Percentiles rank a stretch among this genome's conserved stretches.
phyloP scores from a whole-genome alignment of 2,888 invertebrate species.

The Enoplolaimus lenunculus region DNA sequence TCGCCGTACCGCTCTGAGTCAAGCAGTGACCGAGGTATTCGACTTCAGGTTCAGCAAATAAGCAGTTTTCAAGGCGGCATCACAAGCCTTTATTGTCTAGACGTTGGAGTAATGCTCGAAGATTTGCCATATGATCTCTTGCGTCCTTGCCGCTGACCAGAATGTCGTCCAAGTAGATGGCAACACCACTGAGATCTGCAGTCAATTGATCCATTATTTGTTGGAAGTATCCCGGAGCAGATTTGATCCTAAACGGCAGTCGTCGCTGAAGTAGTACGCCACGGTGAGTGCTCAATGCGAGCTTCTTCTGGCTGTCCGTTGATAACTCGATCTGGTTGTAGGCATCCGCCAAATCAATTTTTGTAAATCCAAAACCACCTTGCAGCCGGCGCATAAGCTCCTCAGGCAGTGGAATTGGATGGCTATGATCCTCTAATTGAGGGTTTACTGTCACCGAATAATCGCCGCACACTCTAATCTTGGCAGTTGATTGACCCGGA shows the following conservation, averaged over 20 bases:
- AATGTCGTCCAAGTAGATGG: no score
- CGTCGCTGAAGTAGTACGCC: constrained; percentile 19
- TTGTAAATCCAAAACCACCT: background rate
- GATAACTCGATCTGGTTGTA: background rate
- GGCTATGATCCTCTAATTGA: background rate
- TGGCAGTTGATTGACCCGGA: background rate
- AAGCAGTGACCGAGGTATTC: constrained; percentile 15
- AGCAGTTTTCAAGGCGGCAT: constrained; percentile 19
- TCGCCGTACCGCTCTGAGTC: constrained; percentile 5
- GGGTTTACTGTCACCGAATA: background rate
- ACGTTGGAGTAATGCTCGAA: no score
- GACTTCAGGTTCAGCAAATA: constrained; percentile 14
- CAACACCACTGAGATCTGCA: constrained; percentile 17
- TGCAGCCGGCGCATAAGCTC: background rate
- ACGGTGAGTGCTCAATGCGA: constrained; percentile 19
- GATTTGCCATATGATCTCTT: no score
- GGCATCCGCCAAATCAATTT: background rate
- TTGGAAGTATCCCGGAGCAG: constrained; percentile 23
- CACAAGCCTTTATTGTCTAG: no score
- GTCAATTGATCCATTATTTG: constrained; percentile 21
- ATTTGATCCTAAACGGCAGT: constrained; percentile 19
- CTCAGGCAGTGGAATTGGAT: background rate
- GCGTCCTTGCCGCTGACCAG: no score
- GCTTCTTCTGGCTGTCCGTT: constrained; percentile 11
- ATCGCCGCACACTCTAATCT: background rate